phyloP scores from a whole-genome alignment of 2,113 vertebrate genomes.

The Nannobrachium achirus region DNA sequence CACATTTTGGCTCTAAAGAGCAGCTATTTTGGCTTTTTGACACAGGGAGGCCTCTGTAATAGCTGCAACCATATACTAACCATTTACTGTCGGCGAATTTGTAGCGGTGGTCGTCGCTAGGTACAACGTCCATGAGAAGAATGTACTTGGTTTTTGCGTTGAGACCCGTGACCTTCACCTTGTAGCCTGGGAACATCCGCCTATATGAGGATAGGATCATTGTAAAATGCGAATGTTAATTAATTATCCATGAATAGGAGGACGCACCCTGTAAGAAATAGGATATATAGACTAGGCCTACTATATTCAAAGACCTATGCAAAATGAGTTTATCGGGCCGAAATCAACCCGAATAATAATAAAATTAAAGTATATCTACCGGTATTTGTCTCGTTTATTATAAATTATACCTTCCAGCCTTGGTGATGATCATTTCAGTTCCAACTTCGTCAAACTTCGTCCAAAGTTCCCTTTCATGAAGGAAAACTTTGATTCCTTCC shows the following conservation, averaged over 20 bases:
- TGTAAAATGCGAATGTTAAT: too few relatives aligned
- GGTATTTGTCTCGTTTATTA: too few relatives aligned
- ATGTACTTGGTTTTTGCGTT: slow-evolving; percentile 98
- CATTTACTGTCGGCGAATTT: slow-evolving; percentile 99
- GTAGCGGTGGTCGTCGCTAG: slow-evolving; percentile 94
- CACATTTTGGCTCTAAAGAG: neutral
- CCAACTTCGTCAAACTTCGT: slow-evolving; percentile 95
- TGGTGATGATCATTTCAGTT: slow-evolving; percentile 98
- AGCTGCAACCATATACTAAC: slow-evolving; percentile 72
- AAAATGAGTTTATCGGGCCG: too few relatives aligned
- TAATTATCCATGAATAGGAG: too few relatives aligned
- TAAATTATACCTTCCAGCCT: slow-evolving; percentile 88
- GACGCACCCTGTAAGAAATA: too few relatives aligned
- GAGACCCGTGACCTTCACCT: slow-evolving; percentile 96
- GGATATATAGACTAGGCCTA: too few relatives aligned
- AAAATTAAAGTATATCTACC: too few relatives aligned
- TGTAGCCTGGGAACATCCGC: slow-evolving; percentile 98
- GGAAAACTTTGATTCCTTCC: slow-evolving; percentile 94
- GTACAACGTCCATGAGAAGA: slow-evolving; percentile 96
- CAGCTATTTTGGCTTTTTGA: too few relatives aligned
- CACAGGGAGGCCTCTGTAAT: too few relatives aligned
- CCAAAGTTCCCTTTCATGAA: slow-evolving; percentile 96
- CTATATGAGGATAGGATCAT: slow-evolving; percentile 67
- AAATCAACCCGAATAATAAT: too few relatives aligned
- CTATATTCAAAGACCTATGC: too few relatives aligned